These are phyloP conservation scores for Ictalurus punctatus DNA, from an alignment of 2,113 vertebrate species.

Conservation along the genomic window DNA sequence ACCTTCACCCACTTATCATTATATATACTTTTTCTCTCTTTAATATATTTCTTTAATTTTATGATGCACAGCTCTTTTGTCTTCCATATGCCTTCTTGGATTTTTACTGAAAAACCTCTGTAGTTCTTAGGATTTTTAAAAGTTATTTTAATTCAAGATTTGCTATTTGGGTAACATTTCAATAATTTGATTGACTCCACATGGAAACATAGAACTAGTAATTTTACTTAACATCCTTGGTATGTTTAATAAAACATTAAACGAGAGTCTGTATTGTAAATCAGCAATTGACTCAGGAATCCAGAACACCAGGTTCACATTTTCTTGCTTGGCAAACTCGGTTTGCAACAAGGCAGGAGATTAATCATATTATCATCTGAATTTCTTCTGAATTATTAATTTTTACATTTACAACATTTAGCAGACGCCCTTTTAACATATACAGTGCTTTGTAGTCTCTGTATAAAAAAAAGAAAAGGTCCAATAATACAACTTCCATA, in stretches of 20 bases:
- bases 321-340: neutral
- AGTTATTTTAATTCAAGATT: neutral
- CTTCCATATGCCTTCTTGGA: neutral
- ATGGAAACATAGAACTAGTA: neutral
- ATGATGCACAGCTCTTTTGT: neutral
- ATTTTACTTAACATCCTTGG: neutral
- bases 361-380: neutral
- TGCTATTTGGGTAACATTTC: neutral
- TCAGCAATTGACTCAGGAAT: neutral
- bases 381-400: neutral
- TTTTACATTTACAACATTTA: constrained; percentile 1
- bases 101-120: too few relatives aligned
- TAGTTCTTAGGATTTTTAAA: neutral
- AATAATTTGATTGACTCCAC: neutral
- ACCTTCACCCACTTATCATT: neutral
- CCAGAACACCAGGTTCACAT: neutral
- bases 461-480: neutral
- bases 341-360: neutral
- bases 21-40: neutral
- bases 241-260: neutral
- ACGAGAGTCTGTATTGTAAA: too few relatives aligned
- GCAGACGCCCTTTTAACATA: neutral
- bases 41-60: neutral
- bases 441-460: neutral
- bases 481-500: neutral